Conservation (phyloP, 1,140 invertebrate species). For the Galleria mellonella region DNA sequence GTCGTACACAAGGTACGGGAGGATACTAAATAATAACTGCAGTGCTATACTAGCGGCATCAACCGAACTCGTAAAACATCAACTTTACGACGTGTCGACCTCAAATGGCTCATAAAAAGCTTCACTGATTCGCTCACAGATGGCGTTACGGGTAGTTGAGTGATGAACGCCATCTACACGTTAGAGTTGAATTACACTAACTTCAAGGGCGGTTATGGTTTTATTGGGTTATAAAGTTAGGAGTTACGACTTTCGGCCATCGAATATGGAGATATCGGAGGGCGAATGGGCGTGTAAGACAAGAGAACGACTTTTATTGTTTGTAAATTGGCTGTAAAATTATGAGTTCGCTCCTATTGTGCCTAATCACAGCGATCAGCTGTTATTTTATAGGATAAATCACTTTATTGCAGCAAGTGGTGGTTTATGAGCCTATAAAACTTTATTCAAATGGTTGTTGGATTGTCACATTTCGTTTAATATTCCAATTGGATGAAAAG, state of each 20-base stretch:
- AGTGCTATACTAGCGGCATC: conserved; percentile 59
- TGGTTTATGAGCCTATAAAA: conserved; percentile 59
- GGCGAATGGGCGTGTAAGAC: conserved; percentile 68
- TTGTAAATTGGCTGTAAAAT: conserved; percentile 76
- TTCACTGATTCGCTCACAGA: conserved; percentile 58
- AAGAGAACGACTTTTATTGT: conserved; percentile 74
- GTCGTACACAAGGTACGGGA: no score
- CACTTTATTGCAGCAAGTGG: conserved; percentile 60
- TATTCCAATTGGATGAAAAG: no score
- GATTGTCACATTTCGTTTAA: conserved; percentile 28
- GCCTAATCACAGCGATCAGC: conserved; percentile 65
- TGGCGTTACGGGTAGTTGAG: conserved; percentile 42
- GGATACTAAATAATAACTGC: not conserved
- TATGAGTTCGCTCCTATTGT: conserved; percentile 68
- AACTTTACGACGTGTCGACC: conserved; percentile 61
- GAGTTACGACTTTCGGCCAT: conserved; percentile 49
- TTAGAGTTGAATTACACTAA: conserved; percentile 26
- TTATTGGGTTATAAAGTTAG: conserved; percentile 72
- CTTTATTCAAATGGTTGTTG: conserved; percentile 41
- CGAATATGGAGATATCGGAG: conserved; percentile 67
- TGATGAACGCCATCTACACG: conserved; percentile 51
- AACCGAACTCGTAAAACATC: conserved; percentile 53
- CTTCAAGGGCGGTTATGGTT: conserved; percentile 46
- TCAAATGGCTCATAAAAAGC: conserved; percentile 65
- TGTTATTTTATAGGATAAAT: conserved; percentile 68